Conservation (phyloP, 1,140 invertebrate genomes). For the Fopius arisanus region DNA sequence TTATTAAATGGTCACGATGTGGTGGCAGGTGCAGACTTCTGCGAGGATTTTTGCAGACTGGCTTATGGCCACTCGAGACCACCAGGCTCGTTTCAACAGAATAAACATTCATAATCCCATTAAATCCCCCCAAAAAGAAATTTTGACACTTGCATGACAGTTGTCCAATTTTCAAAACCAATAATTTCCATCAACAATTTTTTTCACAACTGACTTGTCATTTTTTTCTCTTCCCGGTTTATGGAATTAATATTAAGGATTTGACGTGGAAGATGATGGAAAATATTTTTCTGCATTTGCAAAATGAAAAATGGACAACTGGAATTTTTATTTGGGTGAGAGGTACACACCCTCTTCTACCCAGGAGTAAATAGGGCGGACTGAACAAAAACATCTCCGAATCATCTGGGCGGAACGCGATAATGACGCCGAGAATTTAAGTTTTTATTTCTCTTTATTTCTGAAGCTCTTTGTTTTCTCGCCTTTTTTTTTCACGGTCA, state of each 20-base stretch:
- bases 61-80: constrained; percentile 36
- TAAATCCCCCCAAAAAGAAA: neutral
- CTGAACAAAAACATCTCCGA: constrained; percentile 24
- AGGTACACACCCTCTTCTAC: neutral
- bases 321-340: no score
- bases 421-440: constrained; percentile 32
- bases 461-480: constrained; percentile 20
- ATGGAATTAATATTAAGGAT: no score
- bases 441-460: constrained; percentile 19
- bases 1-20: constrained; percentile 38
- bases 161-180: neutral
- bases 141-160: neutral
- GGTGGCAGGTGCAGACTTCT: constrained; percentile 34
- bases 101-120: neutral
- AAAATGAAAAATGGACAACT: no score
- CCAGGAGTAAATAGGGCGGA: neutral
- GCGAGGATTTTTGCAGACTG: neutral
- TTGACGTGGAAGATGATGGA: no score
- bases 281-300: no score
- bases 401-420: constrained; percentile 38
- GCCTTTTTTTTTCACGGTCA: constrained; percentile 31
- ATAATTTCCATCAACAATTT: neutral
- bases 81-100: constrained; percentile 16
- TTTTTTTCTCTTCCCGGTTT: no score
- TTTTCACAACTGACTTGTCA: no score